phyloP scores from a whole-genome alignment of 92 coral and sea anemone genomes.

The Zoanthus sociatus region DNA sequence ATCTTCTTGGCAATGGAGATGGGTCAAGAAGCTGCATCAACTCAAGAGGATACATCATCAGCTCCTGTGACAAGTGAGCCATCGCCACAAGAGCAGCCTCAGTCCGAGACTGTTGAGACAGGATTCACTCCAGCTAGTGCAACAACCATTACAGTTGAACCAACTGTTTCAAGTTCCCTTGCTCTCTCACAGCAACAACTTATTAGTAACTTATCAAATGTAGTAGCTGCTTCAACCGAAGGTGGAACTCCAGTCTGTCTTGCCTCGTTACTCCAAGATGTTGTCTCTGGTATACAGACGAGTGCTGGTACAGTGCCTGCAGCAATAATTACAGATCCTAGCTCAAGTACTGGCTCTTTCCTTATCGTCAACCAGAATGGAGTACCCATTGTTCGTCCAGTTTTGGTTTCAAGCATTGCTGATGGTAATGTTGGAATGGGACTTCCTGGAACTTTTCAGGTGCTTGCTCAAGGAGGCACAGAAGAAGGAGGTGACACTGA shows the following conservation, averaged over 20 bases:
- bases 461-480: conserved; percentile 85
- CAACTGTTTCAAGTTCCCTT: conserved; percentile 48
- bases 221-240: conserved; percentile 73
- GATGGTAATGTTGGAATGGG: conserved; percentile 70
- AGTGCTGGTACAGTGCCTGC: conserved; percentile 95
- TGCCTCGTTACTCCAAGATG: conserved; percentile 97
- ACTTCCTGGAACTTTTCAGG: conserved; percentile 82
- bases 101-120: conserved; percentile 48
- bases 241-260: conserved; percentile 83
- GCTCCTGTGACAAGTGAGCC: conserved; percentile 53
- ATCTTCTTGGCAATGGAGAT: conserved; percentile 98
- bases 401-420: conserved; percentile 86
- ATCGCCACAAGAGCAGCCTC: conserved; percentile 53
- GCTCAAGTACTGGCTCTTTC: conserved; percentile 93
- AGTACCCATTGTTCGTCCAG: conserved; percentile 96
- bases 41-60: conserved; percentile 49
- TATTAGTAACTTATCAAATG: conserved; percentile 68
- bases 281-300: conserved; percentile 98
- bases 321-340: conserved; percentile 94
- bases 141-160: conserved; percentile 65
- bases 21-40: conserved; percentile 86
- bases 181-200: conserved; percentile 72
- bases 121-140: conserved; percentile 54
- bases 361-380: conserved; percentile 98
- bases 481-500: conserved; percentile 68